A percentile compares a stretch with the other conserved stretches of the same genome.
Evolutionary conservation across 2,888 invertebrate genomes (phyloP).

Genomic region (Luperina testacea): DNA sequence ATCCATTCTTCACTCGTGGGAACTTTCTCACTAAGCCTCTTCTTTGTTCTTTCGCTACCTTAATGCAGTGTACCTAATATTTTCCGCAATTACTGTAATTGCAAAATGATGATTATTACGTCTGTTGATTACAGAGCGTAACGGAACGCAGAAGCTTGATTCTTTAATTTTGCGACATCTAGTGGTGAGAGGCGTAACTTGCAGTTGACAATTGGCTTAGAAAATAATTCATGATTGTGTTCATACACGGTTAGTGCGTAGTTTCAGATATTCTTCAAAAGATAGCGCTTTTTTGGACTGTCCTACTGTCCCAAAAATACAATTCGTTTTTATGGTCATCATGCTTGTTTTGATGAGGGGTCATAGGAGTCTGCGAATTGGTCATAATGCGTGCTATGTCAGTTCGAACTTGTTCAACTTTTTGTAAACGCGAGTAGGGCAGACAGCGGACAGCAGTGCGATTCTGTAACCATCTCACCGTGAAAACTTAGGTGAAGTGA

Average conservation of each 20-base stretch:
- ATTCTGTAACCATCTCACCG: no score
- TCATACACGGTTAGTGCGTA: background rate
- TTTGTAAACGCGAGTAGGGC: no score
- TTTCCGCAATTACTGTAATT: conserved; percentile 65
- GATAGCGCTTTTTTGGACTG: conserved; percentile 2
- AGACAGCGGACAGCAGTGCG: background rate
- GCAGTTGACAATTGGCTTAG: background rate
- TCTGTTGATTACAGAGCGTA: conserved; percentile 53
- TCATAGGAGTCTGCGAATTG: background rate
- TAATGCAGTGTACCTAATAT: conserved; percentile 53
- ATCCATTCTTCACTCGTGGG: conserved; percentile 66
- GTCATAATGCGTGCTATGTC: background rate
- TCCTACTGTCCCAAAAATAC: background rate
- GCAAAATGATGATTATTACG: conserved; percentile 64
- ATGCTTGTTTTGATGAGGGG: background rate
- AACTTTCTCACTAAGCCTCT: conserved; percentile 71
- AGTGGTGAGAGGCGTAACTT: conserved; percentile 2
- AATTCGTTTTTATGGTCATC: background rate
- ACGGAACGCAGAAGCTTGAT: conserved; percentile 56
- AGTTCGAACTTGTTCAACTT: background rate
- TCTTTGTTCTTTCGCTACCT: conserved; percentile 54
- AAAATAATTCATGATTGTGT: background rate
- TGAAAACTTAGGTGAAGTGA: no score
- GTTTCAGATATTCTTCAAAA: background rate
- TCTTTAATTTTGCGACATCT: conserved; percentile 54